Evolutionary conservation across 2,888 invertebrate species (phyloP), one percentile per base, ranked within the genome.

Genomic region (Netelia virgata): DNA sequence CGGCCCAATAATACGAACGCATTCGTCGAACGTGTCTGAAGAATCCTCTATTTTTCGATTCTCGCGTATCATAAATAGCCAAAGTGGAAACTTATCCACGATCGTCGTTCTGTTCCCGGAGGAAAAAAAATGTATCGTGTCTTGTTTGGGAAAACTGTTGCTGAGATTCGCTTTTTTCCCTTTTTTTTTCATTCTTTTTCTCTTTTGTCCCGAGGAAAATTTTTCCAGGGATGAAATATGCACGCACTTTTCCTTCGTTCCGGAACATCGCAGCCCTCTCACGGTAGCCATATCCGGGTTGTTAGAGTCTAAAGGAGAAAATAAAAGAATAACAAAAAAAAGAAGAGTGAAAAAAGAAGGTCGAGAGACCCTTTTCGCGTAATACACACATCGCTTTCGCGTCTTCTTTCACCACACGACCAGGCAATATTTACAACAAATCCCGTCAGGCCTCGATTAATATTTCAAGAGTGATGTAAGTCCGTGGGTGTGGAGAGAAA

Each of bases 391-490:
- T 41, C 14, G 14, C 59, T 70, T 63, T 70, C 78, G 18, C 61
- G 53, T 50, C 36, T 72, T 79, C 18, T 72, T 69, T 77, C 61
- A 16, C 64, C 47, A 36, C 41, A 18, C 23, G 57, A 41, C 36
- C 23, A 36, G 50, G 68, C 57, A 68, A 74, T 68, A 80, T 74
- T 74, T 73, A 18, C 74, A 61, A 74, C 73, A 73, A 80, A 80
- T 74, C 68, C 43, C 64, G 36, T 50, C 36, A 36, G 47, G 43
- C 9, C 47, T 55, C 47, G 68, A 74, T 81, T 68, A 63, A 81
- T 75, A 69, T 75, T 74, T 63, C 61, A 81, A 47, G 41, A 20
- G 57, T 57, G 20, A 23, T 5, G 53, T 14, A 28, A 20, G 16
- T 57, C 3, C 6, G 18, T 63, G 63, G 59, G 47, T 68, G 47